Evolutionary conservation across 2,888 invertebrate species (phyloP).

Genomic region (Ophraella communa): DNA sequence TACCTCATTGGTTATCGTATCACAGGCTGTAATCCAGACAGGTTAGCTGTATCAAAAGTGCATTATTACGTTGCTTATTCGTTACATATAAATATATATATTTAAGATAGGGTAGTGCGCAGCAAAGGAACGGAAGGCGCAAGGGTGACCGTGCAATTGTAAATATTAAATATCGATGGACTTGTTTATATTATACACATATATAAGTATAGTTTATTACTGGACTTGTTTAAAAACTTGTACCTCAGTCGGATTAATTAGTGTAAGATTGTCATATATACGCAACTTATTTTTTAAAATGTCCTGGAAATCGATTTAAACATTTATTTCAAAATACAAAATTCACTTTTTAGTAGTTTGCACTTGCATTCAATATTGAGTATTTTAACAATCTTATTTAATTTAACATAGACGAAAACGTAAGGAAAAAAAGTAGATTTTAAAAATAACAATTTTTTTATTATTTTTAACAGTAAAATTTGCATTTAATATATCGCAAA

Average conservation of each 20-base stretch:
- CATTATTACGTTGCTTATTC: constrained; percentile 61
- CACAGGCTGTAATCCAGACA: constrained; percentile 62
- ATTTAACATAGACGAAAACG: too few species aligned
- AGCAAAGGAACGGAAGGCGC: constrained; percentile 50
- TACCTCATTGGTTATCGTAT: constrained; percentile 60
- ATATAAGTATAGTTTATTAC: constrained; percentile 57
- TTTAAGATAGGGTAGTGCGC: constrained; percentile 53
- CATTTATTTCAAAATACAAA: not conserved
- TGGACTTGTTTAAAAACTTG: constrained; percentile 53
- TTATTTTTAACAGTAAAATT: too few species aligned
- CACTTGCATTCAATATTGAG: too few species aligned
- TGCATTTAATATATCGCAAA: too few species aligned
- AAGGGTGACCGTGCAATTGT: constrained; percentile 60
- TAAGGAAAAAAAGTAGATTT: too few species aligned
- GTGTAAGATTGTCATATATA: constrained; percentile 23
- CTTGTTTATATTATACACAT: constrained; percentile 66
- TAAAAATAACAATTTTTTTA: too few species aligned
- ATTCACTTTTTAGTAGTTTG: not conserved
- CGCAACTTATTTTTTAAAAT: constrained; percentile 7
- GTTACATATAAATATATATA: constrained; percentile 48
- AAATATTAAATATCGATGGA: constrained; percentile 60
- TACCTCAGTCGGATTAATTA: constrained; percentile 18
- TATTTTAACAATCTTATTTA: too few species aligned
- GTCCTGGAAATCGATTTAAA: not conserved
- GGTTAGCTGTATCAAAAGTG: constrained; percentile 62